These are phyloP conservation scores for Meriones psammophilus DNA, from an alignment of 2,797 vertebrate species.

Conservation along the genomic window DNA sequence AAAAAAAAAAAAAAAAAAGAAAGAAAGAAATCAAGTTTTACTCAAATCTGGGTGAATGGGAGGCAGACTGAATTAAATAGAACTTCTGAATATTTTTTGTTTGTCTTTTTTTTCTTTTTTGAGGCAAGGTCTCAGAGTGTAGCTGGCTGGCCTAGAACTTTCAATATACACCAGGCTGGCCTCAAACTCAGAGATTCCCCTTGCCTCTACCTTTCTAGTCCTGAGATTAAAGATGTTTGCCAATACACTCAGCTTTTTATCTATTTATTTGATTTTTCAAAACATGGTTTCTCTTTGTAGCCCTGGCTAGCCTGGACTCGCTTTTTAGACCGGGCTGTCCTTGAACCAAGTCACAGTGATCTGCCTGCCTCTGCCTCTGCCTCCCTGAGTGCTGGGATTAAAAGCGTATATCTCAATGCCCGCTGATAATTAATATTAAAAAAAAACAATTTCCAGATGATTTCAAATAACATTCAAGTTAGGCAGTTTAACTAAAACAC, in stretches of 20 bases:
- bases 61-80: constrained; percentile 42
- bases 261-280: not conserved
- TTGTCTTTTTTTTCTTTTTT: not conserved
- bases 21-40: not conserved
- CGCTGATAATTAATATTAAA: not conserved
- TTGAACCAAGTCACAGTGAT: no score
- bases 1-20: not conserved
- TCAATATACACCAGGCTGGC: not conserved
- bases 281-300: no score
- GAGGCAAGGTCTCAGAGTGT: not conserved
- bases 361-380: no score
- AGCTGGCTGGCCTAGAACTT: not conserved
- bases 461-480: constrained; percentile 49
- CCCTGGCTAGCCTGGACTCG: no score
- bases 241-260: not conserved
- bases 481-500: constrained; percentile 46
- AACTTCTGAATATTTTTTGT: constrained; percentile 25
- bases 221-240: no score
- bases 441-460: constrained; percentile 43
- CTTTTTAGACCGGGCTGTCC: no score
- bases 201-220: not conserved
- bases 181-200: not conserved
- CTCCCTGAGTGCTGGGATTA: not conserved
- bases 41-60: constrained; percentile 13
- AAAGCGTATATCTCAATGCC: not conserved